Evolutionary conservation across 2,113 vertebrate species (phyloP).

Genomic region (Pampusana beccarii): DNA sequence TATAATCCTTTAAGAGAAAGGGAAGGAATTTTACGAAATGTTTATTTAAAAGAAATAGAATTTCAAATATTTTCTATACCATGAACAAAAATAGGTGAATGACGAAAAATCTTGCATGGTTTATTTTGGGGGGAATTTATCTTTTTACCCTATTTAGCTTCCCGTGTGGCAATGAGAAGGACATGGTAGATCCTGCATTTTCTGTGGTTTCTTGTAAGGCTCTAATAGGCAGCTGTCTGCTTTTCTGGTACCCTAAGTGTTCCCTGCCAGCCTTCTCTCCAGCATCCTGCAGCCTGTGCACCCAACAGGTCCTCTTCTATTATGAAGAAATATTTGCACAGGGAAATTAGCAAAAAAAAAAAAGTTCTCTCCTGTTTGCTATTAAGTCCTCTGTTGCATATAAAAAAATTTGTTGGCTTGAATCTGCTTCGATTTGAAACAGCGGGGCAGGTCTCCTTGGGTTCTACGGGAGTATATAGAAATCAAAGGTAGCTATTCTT

Average conservation of each 20-base stretch:
- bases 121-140: not conserved
- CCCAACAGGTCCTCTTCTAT: rapidly evolving
- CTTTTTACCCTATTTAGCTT: not conserved
- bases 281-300: not conserved
- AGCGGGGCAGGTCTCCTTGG: not conserved
- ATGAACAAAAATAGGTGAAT: rapidly evolving
- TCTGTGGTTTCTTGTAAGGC: not conserved
- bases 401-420: not conserved
- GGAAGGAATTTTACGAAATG: not conserved
- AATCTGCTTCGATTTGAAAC: not conserved
- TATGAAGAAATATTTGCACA: not conserved
- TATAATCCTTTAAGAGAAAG: not conserved
- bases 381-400: not conserved
- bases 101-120: not conserved
- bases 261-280: not conserved
- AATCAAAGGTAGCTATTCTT: not conserved
- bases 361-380: not conserved
- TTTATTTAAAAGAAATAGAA: not conserved
- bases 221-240: not conserved
- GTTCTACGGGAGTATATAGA: not conserved
- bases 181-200: not conserved
- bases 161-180: rapidly evolving
- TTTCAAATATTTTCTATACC: not conserved
- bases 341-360: not conserved
- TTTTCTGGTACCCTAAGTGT: not conserved